Percentiles rank a stretch among this genome's conserved stretches.
phyloP scores from a whole-genome alignment of 1,140 invertebrate species.

The Drosophila tropicalis region DNA sequence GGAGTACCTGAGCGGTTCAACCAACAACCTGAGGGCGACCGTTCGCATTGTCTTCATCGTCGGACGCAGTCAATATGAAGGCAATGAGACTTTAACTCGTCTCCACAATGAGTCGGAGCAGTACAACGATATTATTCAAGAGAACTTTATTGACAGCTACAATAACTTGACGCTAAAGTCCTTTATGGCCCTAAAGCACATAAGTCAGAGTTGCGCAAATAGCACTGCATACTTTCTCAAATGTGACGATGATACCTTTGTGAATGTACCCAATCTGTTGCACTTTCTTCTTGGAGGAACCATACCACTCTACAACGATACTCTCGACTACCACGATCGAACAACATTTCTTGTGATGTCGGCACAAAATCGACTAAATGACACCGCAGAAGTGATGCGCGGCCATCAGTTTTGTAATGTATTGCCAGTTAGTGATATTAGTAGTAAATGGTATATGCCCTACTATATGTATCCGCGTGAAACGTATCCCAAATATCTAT shows the following conservation, averaged over 20 bases:
- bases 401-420: constrained; percentile 91
- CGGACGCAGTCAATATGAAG: constrained; percentile 47
- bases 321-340: constrained; percentile 68
- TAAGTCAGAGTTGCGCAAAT: constrained; percentile 86
- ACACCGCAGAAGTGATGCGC: constrained; percentile 85
- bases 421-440: constrained; percentile 87
- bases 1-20: constrained; percentile 50
- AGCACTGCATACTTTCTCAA: constrained; percentile 89
- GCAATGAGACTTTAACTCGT: constrained; percentile 68
- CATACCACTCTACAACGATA: constrained; percentile 79
- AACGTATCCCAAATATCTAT: constrained; percentile 92
- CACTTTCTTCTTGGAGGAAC: constrained; percentile 83
- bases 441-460: constrained; percentile 93
- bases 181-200: constrained; percentile 93
- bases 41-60: constrained; percentile 72
- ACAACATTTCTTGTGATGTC: constrained; percentile 47
- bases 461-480: constrained; percentile 90
- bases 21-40: constrained; percentile 21
- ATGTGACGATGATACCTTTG: constrained; percentile 93
- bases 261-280: constrained; percentile 88
- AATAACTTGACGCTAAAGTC: constrained; percentile 96
- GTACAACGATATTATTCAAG: constrained; percentile 93
- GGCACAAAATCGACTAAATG: constrained; percentile 62
- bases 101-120: constrained; percentile 63
- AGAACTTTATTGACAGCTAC: constrained; percentile 94